Evolutionary conservation across 2,888 invertebrate genomes (phyloP).

Genomic region (Pristionchus mayeri): DNA sequence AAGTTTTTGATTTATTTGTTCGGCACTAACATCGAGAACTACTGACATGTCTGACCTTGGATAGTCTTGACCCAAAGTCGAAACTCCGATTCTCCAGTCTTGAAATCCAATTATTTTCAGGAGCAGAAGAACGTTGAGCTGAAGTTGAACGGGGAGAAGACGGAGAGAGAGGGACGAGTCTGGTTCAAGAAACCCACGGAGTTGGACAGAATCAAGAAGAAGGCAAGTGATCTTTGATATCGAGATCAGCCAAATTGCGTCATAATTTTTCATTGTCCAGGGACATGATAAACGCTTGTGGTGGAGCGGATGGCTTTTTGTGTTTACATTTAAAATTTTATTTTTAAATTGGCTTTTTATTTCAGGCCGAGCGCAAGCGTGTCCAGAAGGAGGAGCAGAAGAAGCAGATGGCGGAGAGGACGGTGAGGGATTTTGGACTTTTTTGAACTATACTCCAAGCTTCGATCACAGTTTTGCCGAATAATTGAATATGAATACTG

Average conservation of each 20-base stretch:
- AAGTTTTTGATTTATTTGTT: too few species aligned
- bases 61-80: too few species aligned
- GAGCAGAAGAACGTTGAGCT: conserved; percentile 54
- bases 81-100: too few species aligned
- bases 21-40: too few species aligned
- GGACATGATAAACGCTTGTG: not conserved
- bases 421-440: conserved; percentile 44
- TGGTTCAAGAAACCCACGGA: conserved; percentile 66
- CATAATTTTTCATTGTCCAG: too few species aligned
- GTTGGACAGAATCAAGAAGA: conserved; percentile 60
- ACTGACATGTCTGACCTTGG: too few species aligned
- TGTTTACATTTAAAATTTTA: too few species aligned
- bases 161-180: conserved; percentile 57
- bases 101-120: not conserved
- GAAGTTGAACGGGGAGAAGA: conserved; percentile 54
- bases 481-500: too few species aligned
- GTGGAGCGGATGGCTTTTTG: not conserved
- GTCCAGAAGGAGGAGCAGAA: conserved; percentile 55
- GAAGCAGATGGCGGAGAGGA: conserved; percentile 60
- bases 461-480: too few species aligned
- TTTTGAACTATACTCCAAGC: not conserved
- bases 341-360: not conserved
- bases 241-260: too few species aligned
- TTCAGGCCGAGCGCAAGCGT: conserved; percentile 21
- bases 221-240: not conserved